Evolutionary conservation across 2,888 invertebrate species (phyloP), one percentile per base, ranked within the genome.

Genomic region (Stegana nigrithorax): DNA sequence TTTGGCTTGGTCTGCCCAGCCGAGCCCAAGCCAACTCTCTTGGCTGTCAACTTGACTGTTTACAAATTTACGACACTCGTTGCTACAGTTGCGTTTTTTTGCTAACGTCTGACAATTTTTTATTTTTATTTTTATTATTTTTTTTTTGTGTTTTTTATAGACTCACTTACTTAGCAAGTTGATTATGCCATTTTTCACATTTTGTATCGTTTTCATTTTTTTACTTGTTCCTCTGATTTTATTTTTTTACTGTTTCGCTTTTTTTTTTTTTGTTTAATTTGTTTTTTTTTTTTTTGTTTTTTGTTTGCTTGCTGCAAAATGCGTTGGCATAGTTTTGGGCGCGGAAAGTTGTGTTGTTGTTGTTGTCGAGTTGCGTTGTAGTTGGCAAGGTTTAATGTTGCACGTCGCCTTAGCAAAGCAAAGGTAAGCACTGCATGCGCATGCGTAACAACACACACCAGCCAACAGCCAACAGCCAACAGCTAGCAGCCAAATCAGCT

Each of bases 271-370:
- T 61, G 32, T 21, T 12, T 45, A 42, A 8, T n/a, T 23, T 27
- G 14, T 21, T 10, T 32, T 44, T 55, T 55, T n/a, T 1, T 2
- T 10, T 68, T 68, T 64, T 61, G 32, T 21, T 12, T 45, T 29
- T 7, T n/a, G 21, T 27, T 10, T 21, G 6, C 25, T 44, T 55
- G 47, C n/a, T 47, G 50, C 39, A 39, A 23, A 19, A 2, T 59
- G 61, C 59, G 51, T 51, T 69, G 64, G 55, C 50, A 62, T 36
- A 5, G 56, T 65, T 72, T 67, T 62, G 63, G 68, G 60, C 42
- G 66, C 62, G 68, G 65, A 67, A 63, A 70, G 70, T 75, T 73
- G 73, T 72, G 72, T 75, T 12, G 27, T 25, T 27, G 44, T 26
- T 39, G 73, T 62, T 26, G 55, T 51, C 62, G 47, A 56, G 36